Base-by-base conservation (phyloP, 2,113 vertebrate species). In the Vanacampus margaritifer region DNA sequence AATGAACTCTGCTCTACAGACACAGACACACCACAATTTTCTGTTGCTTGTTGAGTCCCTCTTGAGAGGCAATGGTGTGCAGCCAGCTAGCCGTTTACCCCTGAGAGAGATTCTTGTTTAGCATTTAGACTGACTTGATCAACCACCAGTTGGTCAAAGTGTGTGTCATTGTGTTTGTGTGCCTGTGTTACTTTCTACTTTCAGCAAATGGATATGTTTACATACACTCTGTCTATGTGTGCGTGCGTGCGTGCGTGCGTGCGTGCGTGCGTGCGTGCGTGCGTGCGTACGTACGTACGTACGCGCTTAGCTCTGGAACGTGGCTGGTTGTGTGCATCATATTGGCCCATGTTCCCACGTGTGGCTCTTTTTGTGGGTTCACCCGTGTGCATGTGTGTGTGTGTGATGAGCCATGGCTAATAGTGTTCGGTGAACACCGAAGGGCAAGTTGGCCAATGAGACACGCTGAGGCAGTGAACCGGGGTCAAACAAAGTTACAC, bases 121-220 rank as follows among this genome's bases (percentile, higher is more conserved):
- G 88, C 88, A 91, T 89, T 88, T 88, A 91, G 87, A 89, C 87
- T 86, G 89, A 81, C 82, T 84, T 88, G 83, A 90, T 90, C 78
- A 88, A 86, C 78, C 74, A 86, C 79, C 74, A 83, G 74, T 86
- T 83, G 78, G 73, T 69, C 66, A 48, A 68, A 68, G 41, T 62
- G 6, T 72, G 53, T 73, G 64, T 64, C 53, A 76, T 37, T 65
- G 65, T 72, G 65, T 65, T 51, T 60, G 41, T 61, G 57, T 59
- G 35, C 56, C 17, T 58, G 37, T 57, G 48, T 26, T 35, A 43
- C 32, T 12, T 67, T 76, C 17, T 58, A 6, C 2, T 32, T 32
- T 63, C 43, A 50, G 51, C 24, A 45, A 14, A 5, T 1, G 63
- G 69, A 62, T 73, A 65, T 67, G 69, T 66, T 59, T 54, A 59